Conservation (phyloP, 2,888 invertebrate species). For the Dynastes hyllus region DNA sequence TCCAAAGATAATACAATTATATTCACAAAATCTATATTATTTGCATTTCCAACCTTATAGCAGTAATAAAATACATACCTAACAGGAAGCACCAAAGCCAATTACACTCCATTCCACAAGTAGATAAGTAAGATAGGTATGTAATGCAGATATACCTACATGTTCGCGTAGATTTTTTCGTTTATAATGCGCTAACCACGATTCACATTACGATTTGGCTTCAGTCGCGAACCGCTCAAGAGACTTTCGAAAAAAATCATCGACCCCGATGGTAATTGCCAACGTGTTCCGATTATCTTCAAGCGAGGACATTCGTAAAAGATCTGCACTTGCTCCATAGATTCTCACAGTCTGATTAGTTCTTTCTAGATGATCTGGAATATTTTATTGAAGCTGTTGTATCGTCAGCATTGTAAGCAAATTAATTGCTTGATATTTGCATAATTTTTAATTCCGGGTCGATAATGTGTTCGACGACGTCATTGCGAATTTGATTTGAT, state of each 20-base stretch:
- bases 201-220: constrained; percentile 3
- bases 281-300: constrained; percentile 20
- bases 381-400: too few species aligned
- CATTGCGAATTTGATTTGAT: too few species aligned
- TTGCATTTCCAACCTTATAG: too few species aligned
- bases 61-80: constrained; percentile 1
- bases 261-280: constrained; percentile 17
- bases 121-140: background rate
- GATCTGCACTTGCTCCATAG: background rate
- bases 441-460: too few species aligned
- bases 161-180: background rate
- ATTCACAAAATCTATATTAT: too few species aligned
- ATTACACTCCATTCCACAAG: background rate
- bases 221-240: background rate
- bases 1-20: too few species aligned
- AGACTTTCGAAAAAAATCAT: constrained; percentile 14
- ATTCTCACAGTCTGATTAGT: background rate
- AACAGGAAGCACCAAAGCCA: background rate
- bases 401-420: too few species aligned
- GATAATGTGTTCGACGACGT: too few species aligned
- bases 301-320: background rate
- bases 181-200: constrained; percentile 16
- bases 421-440: too few species aligned
- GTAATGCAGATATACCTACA: background rate
- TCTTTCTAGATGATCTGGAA: background rate